Percentiles rank a stretch among this genome's conserved stretches.
Conservation (phyloP, 2,113 vertebrate genomes). For the Myxocyprinus asiaticus region DNA sequence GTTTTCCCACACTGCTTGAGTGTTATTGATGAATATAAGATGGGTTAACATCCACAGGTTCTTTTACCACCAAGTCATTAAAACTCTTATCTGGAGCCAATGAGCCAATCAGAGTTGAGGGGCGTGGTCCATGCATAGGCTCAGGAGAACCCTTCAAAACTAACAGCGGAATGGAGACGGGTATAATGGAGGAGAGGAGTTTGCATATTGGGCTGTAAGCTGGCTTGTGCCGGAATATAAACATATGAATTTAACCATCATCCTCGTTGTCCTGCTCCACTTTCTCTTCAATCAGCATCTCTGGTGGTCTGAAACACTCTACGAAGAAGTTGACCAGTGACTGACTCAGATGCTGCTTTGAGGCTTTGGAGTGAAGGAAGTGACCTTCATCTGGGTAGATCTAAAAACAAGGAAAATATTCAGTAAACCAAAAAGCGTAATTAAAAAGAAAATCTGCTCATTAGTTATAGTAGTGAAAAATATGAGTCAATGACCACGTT, state of each 20-base stretch:
- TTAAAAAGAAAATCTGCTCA: too few relatives aligned
- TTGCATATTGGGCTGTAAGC: slow-evolving; percentile 82
- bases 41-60: slow-evolving; percentile 6
- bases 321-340: slow-evolving; percentile 90
- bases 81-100: background rate
- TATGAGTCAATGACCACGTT: too few relatives aligned
- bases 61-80: slow-evolving; percentile 11
- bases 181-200: slow-evolving; percentile 56
- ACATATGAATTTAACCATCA: slow-evolving; percentile 76
- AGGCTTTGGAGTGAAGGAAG: slow-evolving; percentile 77
- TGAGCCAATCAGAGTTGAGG: slow-evolving; percentile 29
- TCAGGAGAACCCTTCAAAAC: slow-evolving; percentile 30
- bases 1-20: background rate
- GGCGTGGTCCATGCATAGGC: slow-evolving; percentile 53
- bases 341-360: slow-evolving; percentile 86
- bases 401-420: slow-evolving; percentile 64
- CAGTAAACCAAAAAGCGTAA: too few relatives aligned
- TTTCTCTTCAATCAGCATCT: slow-evolving; percentile 68
- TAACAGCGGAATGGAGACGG: slow-evolving; percentile 10
- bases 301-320: slow-evolving; percentile 87
- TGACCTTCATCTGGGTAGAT: slow-evolving; percentile 96
- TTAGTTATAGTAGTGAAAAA: too few relatives aligned
- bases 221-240: slow-evolving; percentile 63
- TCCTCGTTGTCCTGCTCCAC: slow-evolving; percentile 85
- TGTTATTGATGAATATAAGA: background rate